These are phyloP conservation scores for Cepaea hortensis DNA, from an alignment of 2,888 invertebrate genomes.

Conservation along the genomic window DNA sequence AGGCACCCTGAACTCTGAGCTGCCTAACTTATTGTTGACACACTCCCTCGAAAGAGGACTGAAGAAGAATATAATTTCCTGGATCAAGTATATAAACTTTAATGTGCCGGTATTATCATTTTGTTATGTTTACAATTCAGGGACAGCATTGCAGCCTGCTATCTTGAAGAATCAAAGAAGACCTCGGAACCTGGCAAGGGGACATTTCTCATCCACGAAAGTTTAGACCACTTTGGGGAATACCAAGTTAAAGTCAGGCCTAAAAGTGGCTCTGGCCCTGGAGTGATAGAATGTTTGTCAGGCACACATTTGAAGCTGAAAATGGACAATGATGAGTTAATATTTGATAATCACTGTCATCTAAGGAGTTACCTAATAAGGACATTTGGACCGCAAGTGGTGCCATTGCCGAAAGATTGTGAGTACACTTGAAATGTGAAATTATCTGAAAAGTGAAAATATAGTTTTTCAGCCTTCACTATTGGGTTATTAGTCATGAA, in stretches of 20 bases:
- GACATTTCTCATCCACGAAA: constrained; percentile 34
- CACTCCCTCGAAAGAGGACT: no score
- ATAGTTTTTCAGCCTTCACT: neutral
- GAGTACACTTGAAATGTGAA: neutral
- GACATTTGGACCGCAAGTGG: constrained; percentile 4
- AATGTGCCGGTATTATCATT: no score
- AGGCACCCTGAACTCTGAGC: no score
- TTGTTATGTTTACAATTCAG: neutral
- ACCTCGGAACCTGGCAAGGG: neutral
- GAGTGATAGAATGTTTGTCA: neutral
- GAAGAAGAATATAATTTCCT: no score
- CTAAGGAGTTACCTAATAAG: constrained; percentile 8
- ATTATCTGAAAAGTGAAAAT: neutral
- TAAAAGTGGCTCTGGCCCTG: neutral
- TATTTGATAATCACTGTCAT: neutral
- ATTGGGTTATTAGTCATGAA: no score
- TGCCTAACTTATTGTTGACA: no score
- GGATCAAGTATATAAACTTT: no score
- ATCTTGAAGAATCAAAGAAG: neutral
- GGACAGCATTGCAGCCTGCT: neutral
- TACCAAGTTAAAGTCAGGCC: neutral
- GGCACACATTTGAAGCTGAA: neutral
- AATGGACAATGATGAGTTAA: neutral
- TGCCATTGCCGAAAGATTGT: neutral
- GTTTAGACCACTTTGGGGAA: constrained; percentile 16